These are phyloP conservation scores for Agrochola lota DNA, from an alignment of 2,888 invertebrate genomes.

Conservation along the genomic window DNA sequence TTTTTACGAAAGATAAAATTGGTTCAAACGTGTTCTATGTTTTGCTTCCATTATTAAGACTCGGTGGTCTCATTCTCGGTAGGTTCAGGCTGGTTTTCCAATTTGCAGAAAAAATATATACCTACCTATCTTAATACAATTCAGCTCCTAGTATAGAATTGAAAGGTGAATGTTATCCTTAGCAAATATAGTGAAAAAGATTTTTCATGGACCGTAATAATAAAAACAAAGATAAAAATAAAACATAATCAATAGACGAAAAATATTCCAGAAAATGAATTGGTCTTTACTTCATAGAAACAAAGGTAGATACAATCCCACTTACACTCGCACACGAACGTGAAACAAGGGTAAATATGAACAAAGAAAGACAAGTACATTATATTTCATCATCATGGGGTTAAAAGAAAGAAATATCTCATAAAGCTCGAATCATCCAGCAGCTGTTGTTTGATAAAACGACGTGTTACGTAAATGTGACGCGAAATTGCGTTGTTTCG, in stretches of 20 bases:
- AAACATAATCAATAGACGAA: not conserved
- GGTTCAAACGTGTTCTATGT: not conserved
- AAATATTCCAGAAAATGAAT: not conserved
- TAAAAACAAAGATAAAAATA: not conserved
- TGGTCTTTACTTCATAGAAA: not conserved
- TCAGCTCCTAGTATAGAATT: not conserved
- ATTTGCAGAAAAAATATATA: conserved; percentile 8
- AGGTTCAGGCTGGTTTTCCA: not conserved
- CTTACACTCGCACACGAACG: not conserved
- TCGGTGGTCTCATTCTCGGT: not conserved
- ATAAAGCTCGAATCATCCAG: conserved; percentile 73
- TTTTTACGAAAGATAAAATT: conserved; percentile 7
- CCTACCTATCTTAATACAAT: not conserved
- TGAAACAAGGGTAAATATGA: conserved; percentile 36
- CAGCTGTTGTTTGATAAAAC: conserved; percentile 77
- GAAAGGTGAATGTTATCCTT: not conserved
- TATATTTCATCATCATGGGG: conserved; percentile 61
- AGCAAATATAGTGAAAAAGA: not conserved
- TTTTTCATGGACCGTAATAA: not conserved
- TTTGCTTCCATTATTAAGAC: conserved; percentile 16
- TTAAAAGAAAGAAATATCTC: conserved; percentile 74
- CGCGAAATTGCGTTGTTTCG: conserved; percentile 82
- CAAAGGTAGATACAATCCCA: conserved; percentile 14
- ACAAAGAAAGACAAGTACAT: conserved; percentile 55
- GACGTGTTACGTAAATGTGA: conserved; percentile 78